Evolutionary conservation across 2,113 vertebrate genomes (phyloP).

Genomic region (Philantomba maxwellii): DNA sequence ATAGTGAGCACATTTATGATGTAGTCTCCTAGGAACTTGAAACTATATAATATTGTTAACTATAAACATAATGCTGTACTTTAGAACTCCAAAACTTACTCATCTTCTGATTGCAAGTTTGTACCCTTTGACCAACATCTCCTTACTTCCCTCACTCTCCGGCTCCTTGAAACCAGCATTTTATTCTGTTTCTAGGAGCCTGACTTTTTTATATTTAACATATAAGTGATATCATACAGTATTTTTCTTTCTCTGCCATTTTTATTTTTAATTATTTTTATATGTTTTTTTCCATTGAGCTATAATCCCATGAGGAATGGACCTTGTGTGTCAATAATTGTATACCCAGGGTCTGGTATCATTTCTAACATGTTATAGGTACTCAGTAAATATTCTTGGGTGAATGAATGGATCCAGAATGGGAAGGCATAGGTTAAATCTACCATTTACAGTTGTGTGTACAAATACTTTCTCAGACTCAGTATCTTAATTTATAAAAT

Average conservation of each 20-base stretch:
- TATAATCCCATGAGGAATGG: neutral
- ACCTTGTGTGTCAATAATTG: neutral
- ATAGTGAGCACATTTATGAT: neutral
- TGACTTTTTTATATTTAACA: neutral
- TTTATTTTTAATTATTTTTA: neutral
- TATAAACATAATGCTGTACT: neutral
- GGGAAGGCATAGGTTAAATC: neutral
- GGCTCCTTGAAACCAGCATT: neutral
- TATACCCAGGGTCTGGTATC: neutral
- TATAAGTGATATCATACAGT: neutral
- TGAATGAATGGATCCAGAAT: neutral
- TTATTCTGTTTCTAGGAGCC: neutral
- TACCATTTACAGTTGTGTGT: neutral
- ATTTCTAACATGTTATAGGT: neutral
- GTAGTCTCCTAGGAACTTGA: neutral
- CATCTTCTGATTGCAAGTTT: neutral
- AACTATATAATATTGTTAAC: neutral
- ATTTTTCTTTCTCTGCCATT: neutral
- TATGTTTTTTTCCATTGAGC: neutral
- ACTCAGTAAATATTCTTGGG: neutral
- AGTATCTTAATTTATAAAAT: neutral
- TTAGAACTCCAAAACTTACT: neutral
- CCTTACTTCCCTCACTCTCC: neutral
- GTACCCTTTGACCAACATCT: neutral
- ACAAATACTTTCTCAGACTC: neutral